Base-by-base conservation (phyloP, 2,888 invertebrate species). In the Holacanthella duospinosa region DNA sequence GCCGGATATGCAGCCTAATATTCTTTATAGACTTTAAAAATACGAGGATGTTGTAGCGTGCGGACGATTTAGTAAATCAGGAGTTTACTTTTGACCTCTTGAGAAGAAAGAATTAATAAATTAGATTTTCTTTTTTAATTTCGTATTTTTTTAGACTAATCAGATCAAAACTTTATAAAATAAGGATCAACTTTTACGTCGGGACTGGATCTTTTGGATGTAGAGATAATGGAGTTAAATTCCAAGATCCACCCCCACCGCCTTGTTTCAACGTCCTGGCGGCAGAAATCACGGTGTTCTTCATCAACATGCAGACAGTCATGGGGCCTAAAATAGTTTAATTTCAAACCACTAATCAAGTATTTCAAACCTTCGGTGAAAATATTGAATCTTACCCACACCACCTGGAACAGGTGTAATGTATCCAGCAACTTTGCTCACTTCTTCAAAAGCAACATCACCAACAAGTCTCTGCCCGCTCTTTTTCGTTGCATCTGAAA, bases 291-390 rank as follows among this genome's bases (percentile, higher is more conserved):
- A 94, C 88, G 0, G 95, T 96, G 79, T 99, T 99, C 74, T 85
- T 85, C 91, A 95, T 92, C 36, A 93, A 80, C 94, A 96, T 96
- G 25, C 95, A 94, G 68, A 95, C 99, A 0, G 99, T 99, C 95
- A 99, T 96, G 21, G 97, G 99, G 0, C 99, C 99, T 65, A 99
- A 19, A 53, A n/a, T 16, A 26, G 54, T 19, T 28, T 55, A 24
- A 21, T 12, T 27, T 29, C 55, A 6, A 25, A 28, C 3, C 6
- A 55, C 21, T 55, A 6, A 53, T 55, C n/a, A n/a, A n/a, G n/a
- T n/a, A n/a, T n/a, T n/a, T n/a, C n/a, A n/a, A n/a, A n/a, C n/a
- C n/a, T n/a, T n/a, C n/a, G n/a, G n/a, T n/a, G n/a, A n/a, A n/a
- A n/a, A n/a, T n/a, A n/a, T n/a, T n/a, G n/a, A n/a, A n/a, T 9